Base-by-base conservation (phyloP, 2,797 vertebrate genomes). In the Tapirus indicus region DNA sequence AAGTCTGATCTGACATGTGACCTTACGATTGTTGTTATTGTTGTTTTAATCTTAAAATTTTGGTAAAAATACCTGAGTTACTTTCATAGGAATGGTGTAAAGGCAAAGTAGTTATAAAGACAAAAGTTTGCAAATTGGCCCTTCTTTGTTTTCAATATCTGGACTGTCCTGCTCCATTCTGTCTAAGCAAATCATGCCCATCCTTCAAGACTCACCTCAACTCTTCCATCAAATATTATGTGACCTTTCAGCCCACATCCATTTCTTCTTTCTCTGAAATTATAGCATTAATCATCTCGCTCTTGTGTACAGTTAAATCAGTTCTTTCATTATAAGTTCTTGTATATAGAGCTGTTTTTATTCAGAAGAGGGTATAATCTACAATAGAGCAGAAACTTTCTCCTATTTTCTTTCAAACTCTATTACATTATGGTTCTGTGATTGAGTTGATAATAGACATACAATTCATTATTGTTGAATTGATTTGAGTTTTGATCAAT, bases 11-110 rank as follows among this genome's bases (percentile, higher is more conserved):
- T 60, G 54, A 35, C 60, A 8, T 62, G 29, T 74, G 41, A 41
- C 56, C 82, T 85, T 83, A 49, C 8, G 12, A 5, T 56, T 18
- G 35, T 79, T 92, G 13, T 35, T 56, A 58, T 41, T 80, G 49
- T 94, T 41, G 41, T 80, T 82, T 91, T 84, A 41, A 80, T 91
- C 25, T 66, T 79, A 88, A 68, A 91, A 91, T 60, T 21, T 79
- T 84, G 32, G 58, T 82, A 47, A 77, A 94, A 90, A 71, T 71
- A 92, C 27, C 17, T 72, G 41, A 78, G 47, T 87, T 95, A 25
- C 25, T 93, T 82, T 77, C 60, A 52, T 38, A 71, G 29, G 29
- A 7, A 32, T 84, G 17, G 25, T 27, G 2, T 88, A 47, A 66
- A 41, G 17, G 2, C 18, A 79, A 60, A 88, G 16, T 41, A 88